These are phyloP conservation scores for Virgularia gustaviana DNA, from an alignment of 92 coral and sea anemone species.

Conservation along the genomic window DNA sequence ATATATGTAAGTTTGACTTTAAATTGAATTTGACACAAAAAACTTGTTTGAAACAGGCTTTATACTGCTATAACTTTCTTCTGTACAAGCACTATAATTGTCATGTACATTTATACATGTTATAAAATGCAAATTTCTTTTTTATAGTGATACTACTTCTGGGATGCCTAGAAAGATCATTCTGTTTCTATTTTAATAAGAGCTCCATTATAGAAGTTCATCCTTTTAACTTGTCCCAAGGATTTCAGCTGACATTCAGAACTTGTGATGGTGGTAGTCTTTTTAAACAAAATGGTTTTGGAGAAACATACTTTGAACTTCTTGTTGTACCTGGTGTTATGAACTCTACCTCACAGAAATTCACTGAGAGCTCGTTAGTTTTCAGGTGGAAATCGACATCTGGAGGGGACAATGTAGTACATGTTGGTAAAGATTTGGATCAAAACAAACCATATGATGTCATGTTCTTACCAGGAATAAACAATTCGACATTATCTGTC, in stretches of 20 bases:
- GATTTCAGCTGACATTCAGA: constrained; percentile 70
- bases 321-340: constrained; percentile 64
- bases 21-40: too few relatives aligned
- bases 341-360: constrained; percentile 51
- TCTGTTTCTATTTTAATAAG: constrained; percentile 65
- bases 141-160: constrained; percentile 33
- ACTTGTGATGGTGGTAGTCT: constrained; percentile 88
- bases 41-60: too few relatives aligned
- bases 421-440: constrained; percentile 68
- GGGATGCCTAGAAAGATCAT: constrained; percentile 28
- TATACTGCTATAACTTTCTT: too few relatives aligned
- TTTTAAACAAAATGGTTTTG: constrained; percentile 63
- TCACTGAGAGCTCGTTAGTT: constrained; percentile 62
- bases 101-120: not conserved
- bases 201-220: constrained; percentile 67
- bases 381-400: constrained; percentile 58
- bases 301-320: constrained; percentile 52
- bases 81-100: not conserved
- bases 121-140: not conserved
- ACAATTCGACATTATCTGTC: constrained; percentile 62
- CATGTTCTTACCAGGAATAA: constrained; percentile 61
- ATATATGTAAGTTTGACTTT: too few relatives aligned
- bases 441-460: constrained; percentile 62
- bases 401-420: constrained; percentile 31
- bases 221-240: constrained; percentile 51